Evolutionary conservation across 30 jellyfish, hydroid and myxozoan species (phyloP), one percentile per base, ranked within the genome.

Genomic region (Hydractinia echinata): DNA sequence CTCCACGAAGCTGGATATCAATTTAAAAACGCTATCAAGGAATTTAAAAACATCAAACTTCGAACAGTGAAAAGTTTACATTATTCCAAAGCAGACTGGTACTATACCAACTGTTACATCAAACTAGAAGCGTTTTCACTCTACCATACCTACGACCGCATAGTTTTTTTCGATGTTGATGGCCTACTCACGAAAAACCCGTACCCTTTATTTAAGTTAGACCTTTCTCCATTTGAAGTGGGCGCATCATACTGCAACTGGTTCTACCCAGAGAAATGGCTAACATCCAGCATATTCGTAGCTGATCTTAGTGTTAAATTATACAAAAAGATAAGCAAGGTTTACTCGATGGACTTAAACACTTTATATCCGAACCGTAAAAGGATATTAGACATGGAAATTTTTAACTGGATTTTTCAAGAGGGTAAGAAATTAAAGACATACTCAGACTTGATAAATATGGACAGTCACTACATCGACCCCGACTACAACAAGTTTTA

Each of bases 221-320:
- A 54, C 67, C 67, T 80, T 8, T 21, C 64, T 52, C 87, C 87
- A 8, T 66, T 19, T 52, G 19, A 61, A 7, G 69, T 80, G 8
- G 87, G 87, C 9, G 87, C 87, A 5, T 61, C 87, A 61, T 48
- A 52, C 39, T 80, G 87, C 73, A 80, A 80, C 52, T 80, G 87
- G 87, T 80, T 20, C 5, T 66, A 14, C 39, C 87, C 87, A 16
- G 39, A 61, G n/a, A 80, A 80, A 66, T 80, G 87, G 87, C 81
- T 80, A 9, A 52, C 87, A 8, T 80, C 87, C 48, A 80, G 87
- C 39, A 61, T 80, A 5, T 80, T 80, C 53, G 85, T 80, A 52
- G 87, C 81, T 51, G 87, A 80, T 48, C 61, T 80, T 19, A 80
- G 69, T 61, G 71, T 61, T 15, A 54, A 54, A 10, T 69, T 80